Conservation (phyloP, 2,113 vertebrate genomes). For the Tylochromis polylepis region DNA sequence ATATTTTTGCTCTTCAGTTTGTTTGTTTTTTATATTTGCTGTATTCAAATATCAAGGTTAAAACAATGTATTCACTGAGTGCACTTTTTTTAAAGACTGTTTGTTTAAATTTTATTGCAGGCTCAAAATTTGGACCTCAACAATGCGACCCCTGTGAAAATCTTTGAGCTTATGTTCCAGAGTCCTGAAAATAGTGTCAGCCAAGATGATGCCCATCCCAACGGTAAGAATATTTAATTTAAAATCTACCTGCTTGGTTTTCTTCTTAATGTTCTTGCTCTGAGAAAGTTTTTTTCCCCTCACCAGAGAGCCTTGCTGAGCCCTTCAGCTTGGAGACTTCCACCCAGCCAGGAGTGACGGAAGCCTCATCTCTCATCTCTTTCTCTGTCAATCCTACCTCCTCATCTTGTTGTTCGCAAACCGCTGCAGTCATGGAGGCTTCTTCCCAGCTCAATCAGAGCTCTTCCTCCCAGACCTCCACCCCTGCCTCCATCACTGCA, state of each 20-base stretch:
- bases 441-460: slow-evolving; percentile 67
- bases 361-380: slow-evolving; percentile 73
- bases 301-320: slow-evolving; percentile 80
- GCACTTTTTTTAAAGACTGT: background rate
- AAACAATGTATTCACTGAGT: background rate
- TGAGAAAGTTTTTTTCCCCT: background rate
- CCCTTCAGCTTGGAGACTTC: slow-evolving; percentile 75
- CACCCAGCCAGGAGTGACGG: slow-evolving; percentile 64
- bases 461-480: slow-evolving; percentile 61
- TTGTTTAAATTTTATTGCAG: slow-evolving; percentile 51
- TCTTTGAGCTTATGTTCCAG: slow-evolving; percentile 98
- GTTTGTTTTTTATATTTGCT: background rate
- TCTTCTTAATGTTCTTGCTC: background rate
- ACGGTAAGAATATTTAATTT: slow-evolving; percentile 66
- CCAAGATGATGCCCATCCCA: slow-evolving; percentile 81
- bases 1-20: background rate
- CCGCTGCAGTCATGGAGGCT: slow-evolving; percentile 73
- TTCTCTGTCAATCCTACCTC: slow-evolving; percentile 73
- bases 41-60: background rate
- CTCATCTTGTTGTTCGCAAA: slow-evolving; percentile 70
- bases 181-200: slow-evolving; percentile 84
- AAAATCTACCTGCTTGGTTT: background rate
- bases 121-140: slow-evolving; percentile 86
- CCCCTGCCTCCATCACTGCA: slow-evolving; percentile 63
- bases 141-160: slow-evolving; percentile 87